Evolutionary conservation across 2,888 invertebrate genomes (phyloP), one percentile per base, ranked within the genome.

Genomic region (Tipula lateralis): DNA sequence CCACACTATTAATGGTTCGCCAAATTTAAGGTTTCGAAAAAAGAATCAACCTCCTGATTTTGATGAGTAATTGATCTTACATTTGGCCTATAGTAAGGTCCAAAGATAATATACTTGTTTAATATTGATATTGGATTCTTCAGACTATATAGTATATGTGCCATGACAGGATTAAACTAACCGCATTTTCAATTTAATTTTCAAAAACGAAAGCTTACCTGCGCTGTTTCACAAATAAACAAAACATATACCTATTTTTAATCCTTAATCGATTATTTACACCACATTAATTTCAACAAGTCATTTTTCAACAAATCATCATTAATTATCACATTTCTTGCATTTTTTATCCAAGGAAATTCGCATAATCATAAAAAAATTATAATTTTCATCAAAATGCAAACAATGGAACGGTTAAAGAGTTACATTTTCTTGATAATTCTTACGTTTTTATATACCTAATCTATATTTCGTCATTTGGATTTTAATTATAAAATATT

Each of bases 301-400:
- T 44, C 44, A 44, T 16, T 44, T 44, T 44, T 16, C 66, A 66
- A 9, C 24, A 24, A 66, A 66, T 66, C 24, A 66, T 66, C 66
- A 66, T 66, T 66, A 66, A 66, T 66, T 66, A 19, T 13, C 66
- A 66, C 66, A 66, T 19, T 66, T 24, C 19, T 66, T 24, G 13
- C 16, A 16, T 66, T 3, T 19, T n/a, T 24, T 1, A 36, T 24
- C 9, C 66, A 66, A 24, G 7, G 7, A 66, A 66, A 66, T 24
- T 66, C 66, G 66, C 66, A 66, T 66, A 66, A 66, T 66, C 66
- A 66, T 24, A 66, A 24, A 66, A 66, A 24, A 66, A 66, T 66
- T 66, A 66, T 66, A 66, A 66, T 13, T 66, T 66, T 19, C 66
- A 66, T 24, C 24, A 66, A 66, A 66, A 66, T 66, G 66, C 66